Conservation (phyloP, 2,113 vertebrate species). For the Rhagologus leucostigma region DNA sequence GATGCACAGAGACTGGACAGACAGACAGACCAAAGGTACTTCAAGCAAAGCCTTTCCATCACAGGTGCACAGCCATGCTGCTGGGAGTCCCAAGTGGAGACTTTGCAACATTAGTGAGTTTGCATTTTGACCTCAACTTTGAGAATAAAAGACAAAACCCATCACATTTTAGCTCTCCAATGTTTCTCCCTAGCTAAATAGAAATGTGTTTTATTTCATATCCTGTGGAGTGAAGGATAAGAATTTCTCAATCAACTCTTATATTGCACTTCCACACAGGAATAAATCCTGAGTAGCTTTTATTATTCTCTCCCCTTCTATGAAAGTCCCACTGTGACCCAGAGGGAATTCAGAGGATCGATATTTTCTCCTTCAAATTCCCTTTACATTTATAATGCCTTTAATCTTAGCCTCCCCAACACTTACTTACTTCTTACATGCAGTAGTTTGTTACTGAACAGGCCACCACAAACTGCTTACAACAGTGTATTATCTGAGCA, state of each 20-base stretch:
- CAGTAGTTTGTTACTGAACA: constrained; percentile 43
- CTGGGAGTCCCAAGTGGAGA: constrained; percentile 41
- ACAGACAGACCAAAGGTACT: constrained; percentile 52
- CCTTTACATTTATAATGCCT: not conserved
- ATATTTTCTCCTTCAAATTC: constrained; percentile 19
- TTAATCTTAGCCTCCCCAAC: not conserved
- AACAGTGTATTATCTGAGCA: not conserved
- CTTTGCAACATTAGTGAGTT: not conserved
- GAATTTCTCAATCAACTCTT: not conserved
- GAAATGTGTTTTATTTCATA: not conserved
- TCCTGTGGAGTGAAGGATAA: not conserved
- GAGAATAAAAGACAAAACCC: not conserved
- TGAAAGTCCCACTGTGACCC: constrained; percentile 17
- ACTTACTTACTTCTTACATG: not conserved
- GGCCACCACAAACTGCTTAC: constrained; percentile 36
- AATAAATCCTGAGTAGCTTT: not conserved
- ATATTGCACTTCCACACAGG: not conserved
- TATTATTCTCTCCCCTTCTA: not conserved
- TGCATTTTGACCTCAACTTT: constrained; percentile 3
- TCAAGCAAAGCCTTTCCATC: constrained; percentile 56
- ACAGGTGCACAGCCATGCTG: constrained; percentile 58
- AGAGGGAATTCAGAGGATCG: constrained; percentile 33
- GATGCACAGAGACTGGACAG: constrained; percentile 52
- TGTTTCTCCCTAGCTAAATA: not conserved
- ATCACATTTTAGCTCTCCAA: not conserved